Evolutionary conservation across 1,140 invertebrate species (phyloP).

Genomic region (Drosophila sucinea): DNA sequence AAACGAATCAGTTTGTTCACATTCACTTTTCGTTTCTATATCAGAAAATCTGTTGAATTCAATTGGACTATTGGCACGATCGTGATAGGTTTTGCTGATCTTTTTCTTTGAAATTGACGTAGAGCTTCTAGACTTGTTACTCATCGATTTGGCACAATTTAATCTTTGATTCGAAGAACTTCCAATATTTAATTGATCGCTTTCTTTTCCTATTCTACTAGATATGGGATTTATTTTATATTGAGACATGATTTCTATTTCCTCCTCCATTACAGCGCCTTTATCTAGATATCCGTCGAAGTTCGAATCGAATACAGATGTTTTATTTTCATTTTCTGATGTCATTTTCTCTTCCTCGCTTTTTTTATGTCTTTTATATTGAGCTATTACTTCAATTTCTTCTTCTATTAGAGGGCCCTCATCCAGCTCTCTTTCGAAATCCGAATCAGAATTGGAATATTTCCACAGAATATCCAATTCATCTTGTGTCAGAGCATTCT

Average conservation of each 20-base stretch:
- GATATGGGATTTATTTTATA: neutral
- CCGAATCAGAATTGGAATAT: neutral
- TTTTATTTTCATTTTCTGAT: too few species aligned
- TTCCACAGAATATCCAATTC: neutral
- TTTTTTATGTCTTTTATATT: neutral
- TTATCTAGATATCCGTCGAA: neutral
- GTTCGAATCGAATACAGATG: neutral
- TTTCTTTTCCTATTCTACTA: neutral
- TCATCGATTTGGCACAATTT: neutral
- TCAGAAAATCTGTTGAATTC: slow-evolving; percentile 13
- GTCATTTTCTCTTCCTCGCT: neutral
- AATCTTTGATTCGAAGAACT: neutral
- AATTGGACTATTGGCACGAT: slow-evolving; percentile 65
- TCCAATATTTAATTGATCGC: neutral
- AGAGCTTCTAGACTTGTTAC: neutral
- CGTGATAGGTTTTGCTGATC: slow-evolving; percentile 46
- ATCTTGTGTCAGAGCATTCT: neutral
- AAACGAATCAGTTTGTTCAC: neutral
- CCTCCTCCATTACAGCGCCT: neutral
- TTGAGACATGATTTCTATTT: neutral
- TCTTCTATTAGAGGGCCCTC: neutral
- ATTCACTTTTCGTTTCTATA: neutral
- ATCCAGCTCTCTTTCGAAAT: neutral
- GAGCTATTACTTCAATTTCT: neutral
- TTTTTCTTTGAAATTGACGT: neutral